Evolutionary conservation across 2,113 vertebrate species (phyloP).

Genomic region (Xenopus borealis): DNA sequence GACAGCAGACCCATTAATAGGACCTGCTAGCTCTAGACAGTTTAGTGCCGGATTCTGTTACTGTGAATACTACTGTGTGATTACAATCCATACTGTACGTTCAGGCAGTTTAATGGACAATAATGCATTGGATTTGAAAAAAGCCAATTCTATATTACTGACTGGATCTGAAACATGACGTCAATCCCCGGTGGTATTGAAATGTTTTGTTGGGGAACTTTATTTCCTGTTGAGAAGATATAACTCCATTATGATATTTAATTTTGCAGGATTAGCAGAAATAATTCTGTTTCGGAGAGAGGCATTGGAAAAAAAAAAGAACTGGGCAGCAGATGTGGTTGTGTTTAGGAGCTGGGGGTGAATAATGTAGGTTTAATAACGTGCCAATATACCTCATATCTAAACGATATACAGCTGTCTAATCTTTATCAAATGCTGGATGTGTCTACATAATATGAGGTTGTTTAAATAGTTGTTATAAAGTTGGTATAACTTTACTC

Average conservation of each 20-base stretch:
- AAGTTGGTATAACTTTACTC: too few species aligned
- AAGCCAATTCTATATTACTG: not conserved
- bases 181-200: not conserved
- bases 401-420: too few species aligned
- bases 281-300: too few species aligned
- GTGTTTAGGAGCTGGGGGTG: too few species aligned
- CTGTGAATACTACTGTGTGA: not conserved
- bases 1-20: not conserved
- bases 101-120: not conserved
- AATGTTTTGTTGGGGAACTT: not conserved
- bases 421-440: too few species aligned
- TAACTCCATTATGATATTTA: not conserved
- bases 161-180: not conserved
- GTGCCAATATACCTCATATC: too few species aligned
- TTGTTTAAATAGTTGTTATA: too few species aligned
- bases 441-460: too few species aligned
- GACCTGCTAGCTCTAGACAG: slow-evolving; percentile 24
- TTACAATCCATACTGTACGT: not conserved
- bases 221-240: not conserved
- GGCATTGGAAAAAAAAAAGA: too few species aligned
- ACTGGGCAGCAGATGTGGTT: too few species aligned
- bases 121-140: not conserved
- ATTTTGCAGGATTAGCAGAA: not conserved
- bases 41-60: slow-evolving; percentile 3
- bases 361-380: too few species aligned